These are phyloP conservation scores for Drosophila yakuba DNA, from an alignment of 1,140 invertebrate species.

Conservation along the genomic window DNA sequence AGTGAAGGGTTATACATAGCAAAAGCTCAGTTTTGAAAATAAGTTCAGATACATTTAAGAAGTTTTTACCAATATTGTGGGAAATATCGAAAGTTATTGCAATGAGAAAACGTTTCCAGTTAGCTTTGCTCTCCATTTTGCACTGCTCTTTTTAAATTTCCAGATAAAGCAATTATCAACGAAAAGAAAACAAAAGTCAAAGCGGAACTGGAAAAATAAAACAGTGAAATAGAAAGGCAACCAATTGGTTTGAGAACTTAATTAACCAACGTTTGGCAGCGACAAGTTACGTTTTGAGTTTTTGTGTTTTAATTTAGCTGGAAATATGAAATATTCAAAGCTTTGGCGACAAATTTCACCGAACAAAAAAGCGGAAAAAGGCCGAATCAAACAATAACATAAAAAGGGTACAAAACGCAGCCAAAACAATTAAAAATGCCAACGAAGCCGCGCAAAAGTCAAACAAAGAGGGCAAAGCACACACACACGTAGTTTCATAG, in stretches of 20 bases:
- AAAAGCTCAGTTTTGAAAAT: background rate
- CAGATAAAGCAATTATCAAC: slow-evolving; percentile 58
- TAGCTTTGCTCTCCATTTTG: slow-evolving; percentile 70
- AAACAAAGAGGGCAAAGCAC: slow-evolving; percentile 64
- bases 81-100: slow-evolving; percentile 1
- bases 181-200: slow-evolving; percentile 66
- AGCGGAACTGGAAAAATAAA: slow-evolving; percentile 23
- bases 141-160: slow-evolving; percentile 21
- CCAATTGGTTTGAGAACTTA: slow-evolving; percentile 50
- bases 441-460: slow-evolving; percentile 72
- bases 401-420: slow-evolving; percentile 42
- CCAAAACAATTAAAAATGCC: slow-evolving; percentile 77
- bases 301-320: slow-evolving; percentile 34
- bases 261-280: slow-evolving; percentile 43
- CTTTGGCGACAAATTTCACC: slow-evolving; percentile 59
- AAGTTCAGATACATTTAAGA: background rate
- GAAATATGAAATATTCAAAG: slow-evolving; percentile 27
- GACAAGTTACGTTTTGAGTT: background rate
- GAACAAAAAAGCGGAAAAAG: slow-evolving; percentile 15
- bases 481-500: slow-evolving; percentile 13
- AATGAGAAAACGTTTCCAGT: slow-evolving; percentile 55
- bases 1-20: background rate
- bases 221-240: slow-evolving; percentile 49
- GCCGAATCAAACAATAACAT: slow-evolving; percentile 29
- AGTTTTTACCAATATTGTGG: background rate